A percentile compares a stretch with the other conserved stretches of the same genome.
Conservation (phyloP, 2,888 invertebrate species). For the Leptarthrus brevirostris region DNA sequence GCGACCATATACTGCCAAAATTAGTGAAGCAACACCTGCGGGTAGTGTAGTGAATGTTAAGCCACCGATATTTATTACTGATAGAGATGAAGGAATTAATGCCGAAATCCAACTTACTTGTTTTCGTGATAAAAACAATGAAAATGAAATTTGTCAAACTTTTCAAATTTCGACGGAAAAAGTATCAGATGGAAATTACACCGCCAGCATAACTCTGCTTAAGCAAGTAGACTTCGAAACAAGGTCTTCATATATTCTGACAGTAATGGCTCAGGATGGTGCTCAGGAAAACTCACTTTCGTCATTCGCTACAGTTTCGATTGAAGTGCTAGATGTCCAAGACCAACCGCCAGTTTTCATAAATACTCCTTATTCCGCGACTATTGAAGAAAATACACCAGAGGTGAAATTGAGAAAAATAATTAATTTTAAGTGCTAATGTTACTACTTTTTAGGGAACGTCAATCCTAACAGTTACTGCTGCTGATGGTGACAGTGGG, state of each 20-base stretch:
- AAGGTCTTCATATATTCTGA: constrained; percentile 77
- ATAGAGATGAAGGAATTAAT: constrained; percentile 79
- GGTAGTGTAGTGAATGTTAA: constrained; percentile 72
- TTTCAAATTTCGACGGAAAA: constrained; percentile 76
- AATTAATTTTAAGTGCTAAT: too few species aligned
- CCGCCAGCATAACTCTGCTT: constrained; percentile 76
- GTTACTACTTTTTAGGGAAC: constrained; percentile 67
- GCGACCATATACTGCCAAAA: constrained; percentile 78
- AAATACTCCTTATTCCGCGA: constrained; percentile 83
- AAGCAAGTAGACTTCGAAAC: constrained; percentile 81
- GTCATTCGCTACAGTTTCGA: constrained; percentile 79
- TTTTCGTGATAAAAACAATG: constrained; percentile 69
- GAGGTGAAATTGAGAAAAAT: constrained; percentile 65
- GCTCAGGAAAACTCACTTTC: constrained; percentile 73
- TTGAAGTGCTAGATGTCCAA: constrained; percentile 81
- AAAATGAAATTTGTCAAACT: constrained; percentile 77
- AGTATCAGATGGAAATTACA: constrained; percentile 76
- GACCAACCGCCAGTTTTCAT: constrained; percentile 86
- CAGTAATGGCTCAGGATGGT: constrained; percentile 75
- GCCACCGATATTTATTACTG: constrained; percentile 75
- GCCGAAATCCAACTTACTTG: constrained; percentile 77
- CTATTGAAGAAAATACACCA: constrained; percentile 79
- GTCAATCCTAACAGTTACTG: constrained; percentile 77
- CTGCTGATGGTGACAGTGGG: constrained; percentile 85
- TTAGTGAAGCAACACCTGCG: constrained; percentile 76